Evolutionary conservation across 2,797 vertebrate genomes (phyloP).

Genomic region (Poecilia velifera): DNA sequence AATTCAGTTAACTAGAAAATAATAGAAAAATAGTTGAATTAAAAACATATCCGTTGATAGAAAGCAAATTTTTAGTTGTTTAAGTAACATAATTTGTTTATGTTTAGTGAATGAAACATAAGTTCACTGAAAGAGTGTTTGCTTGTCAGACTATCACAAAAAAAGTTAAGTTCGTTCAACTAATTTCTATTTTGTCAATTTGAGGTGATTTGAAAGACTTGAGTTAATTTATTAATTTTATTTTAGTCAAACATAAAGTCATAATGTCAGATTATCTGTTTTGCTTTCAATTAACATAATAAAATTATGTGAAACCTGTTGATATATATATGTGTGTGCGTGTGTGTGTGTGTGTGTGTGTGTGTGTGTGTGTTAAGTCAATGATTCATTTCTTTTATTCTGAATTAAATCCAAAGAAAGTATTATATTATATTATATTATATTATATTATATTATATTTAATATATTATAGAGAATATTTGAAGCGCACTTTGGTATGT

Average conservation of each 20-base stretch:
- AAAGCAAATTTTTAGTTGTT: not conserved
- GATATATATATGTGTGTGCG: not conserved
- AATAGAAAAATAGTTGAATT: not conserved
- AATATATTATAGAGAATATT: no score
- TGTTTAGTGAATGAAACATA: no score
- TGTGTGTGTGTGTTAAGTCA: no score
- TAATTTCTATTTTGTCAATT: not conserved
- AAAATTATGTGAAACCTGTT: not conserved
- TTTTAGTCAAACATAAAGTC: no score
- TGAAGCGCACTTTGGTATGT: not conserved
- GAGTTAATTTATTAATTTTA: not conserved
- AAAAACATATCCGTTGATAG: not conserved
- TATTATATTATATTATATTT: no score
- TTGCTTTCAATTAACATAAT: no score
- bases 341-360: no score
- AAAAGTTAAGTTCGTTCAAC: not conserved
- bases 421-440: no score
- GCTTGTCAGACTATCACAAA: no score
- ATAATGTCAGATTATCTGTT: no score
- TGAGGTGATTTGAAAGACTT: not conserved
- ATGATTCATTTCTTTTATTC: not conserved
- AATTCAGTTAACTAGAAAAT: not conserved
- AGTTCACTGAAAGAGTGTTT: no score
- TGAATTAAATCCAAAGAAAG: not conserved
- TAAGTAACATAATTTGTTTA: no score